phyloP scores from a whole-genome alignment of 2,113 vertebrate species.

The Leptobrachium leishanense region DNA sequence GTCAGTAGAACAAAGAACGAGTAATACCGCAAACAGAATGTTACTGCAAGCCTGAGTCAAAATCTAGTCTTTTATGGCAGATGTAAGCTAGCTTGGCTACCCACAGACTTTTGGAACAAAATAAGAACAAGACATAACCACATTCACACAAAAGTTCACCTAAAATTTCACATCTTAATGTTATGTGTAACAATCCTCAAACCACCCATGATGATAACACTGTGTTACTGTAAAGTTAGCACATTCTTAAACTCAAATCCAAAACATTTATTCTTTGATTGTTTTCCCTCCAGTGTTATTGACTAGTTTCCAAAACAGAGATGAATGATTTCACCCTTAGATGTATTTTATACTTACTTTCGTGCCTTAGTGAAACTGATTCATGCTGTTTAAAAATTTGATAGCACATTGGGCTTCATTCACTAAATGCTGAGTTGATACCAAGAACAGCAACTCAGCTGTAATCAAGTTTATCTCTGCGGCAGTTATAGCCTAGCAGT shows the following conservation, averaged over 20 bases:
- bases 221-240: slow-evolving; percentile 19
- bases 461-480: too few relatives aligned
- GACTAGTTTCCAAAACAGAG: neutral
- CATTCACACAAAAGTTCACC: slow-evolving; percentile 37
- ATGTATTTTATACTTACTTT: neutral
- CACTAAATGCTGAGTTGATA: too few relatives aligned
- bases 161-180: slow-evolving; percentile 29
- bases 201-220: slow-evolving; percentile 32
- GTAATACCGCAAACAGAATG: slow-evolving; percentile 32
- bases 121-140: slow-evolving; percentile 13
- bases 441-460: too few relatives aligned
- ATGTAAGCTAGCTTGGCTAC: slow-evolving; percentile 16
- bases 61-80: slow-evolving; percentile 24
- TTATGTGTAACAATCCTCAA: slow-evolving; percentile 26
- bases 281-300: slow-evolving; percentile 4
- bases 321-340: neutral
- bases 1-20: neutral
- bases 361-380: neutral
- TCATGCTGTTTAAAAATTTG: neutral
- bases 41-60: slow-evolving; percentile 30
- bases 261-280: neutral
- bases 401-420: too few relatives aligned
- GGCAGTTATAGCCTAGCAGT: too few relatives aligned
- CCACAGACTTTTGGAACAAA: slow-evolving; percentile 33
- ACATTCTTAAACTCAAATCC: slow-evolving; percentile 17